These are phyloP conservation scores for Malthinus seriepunctatus DNA, from an alignment of 2,888 invertebrate species.

Conservation along the genomic window DNA sequence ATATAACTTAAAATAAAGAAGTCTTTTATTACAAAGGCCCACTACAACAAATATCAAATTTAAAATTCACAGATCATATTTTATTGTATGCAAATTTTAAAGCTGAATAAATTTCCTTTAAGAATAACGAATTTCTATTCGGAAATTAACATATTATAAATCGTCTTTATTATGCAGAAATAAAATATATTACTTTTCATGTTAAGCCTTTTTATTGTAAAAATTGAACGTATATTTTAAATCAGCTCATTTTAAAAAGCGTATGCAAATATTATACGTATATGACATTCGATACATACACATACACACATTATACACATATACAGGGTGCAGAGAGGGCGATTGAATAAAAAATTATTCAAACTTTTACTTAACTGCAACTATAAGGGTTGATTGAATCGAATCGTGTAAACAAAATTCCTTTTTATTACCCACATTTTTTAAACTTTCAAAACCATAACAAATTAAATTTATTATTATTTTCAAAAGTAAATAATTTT, in stretches of 20 bases:
- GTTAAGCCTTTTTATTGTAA: slow-evolving; percentile 32
- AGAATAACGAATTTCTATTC: slow-evolving; percentile 52
- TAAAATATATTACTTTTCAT: slow-evolving; percentile 34
- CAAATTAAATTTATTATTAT: too few species aligned
- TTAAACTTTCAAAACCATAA: too few species aligned
- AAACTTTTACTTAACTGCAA: too few species aligned
- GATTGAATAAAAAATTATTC: too few species aligned
- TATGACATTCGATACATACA: slow-evolving; percentile 21
- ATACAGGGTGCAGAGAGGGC: too few species aligned
- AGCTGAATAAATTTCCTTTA: slow-evolving; percentile 44
- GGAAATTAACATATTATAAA: slow-evolving; percentile 49
- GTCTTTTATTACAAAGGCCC: slow-evolving; percentile 20
- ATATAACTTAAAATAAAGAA: background rate
- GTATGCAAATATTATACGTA: slow-evolving; percentile 22
- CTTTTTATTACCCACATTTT: too few species aligned
- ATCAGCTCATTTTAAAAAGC: slow-evolving; percentile 25
- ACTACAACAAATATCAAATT: slow-evolving; percentile 44
- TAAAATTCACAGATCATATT: slow-evolving; percentile 50
- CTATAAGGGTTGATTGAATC: too few species aligned
- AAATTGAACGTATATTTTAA: slow-evolving; percentile 24
- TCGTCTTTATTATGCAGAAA: slow-evolving; percentile 35
- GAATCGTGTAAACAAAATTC: too few species aligned
- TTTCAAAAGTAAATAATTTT: too few species aligned
- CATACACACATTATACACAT: too few species aligned
- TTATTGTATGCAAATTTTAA: slow-evolving; percentile 49